Percentiles rank a stretch among this genome's conserved stretches.
phyloP scores from a whole-genome alignment of 2,888 invertebrate species.

The Amiota communis region DNA sequence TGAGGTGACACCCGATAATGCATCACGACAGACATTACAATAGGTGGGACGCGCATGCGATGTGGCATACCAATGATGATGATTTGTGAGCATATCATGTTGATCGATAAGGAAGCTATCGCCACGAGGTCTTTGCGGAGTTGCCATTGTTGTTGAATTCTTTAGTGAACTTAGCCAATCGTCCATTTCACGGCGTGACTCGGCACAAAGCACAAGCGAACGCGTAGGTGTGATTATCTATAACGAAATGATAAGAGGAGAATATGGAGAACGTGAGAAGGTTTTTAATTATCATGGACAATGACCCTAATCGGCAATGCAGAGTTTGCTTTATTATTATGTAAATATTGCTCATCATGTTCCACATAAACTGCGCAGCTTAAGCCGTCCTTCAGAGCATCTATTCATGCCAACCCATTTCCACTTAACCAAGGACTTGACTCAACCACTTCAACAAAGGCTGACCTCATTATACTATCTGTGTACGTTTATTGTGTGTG shows the following conservation, averaged over 20 bases:
- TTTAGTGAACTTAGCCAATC: constrained; percentile 90
- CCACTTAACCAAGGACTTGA: not conserved
- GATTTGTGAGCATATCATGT: constrained; percentile 80
- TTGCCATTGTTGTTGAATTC: constrained; percentile 76
- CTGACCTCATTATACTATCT: constrained; percentile 11
- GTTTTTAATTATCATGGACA: too few relatives aligned
- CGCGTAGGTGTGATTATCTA: constrained; percentile 81
- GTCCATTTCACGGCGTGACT: constrained; percentile 91
- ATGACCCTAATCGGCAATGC: not conserved
- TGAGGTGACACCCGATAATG: constrained; percentile 93
- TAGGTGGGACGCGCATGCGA: constrained; percentile 96
- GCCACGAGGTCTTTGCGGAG: constrained; percentile 67
- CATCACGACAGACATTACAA: constrained; percentile 97
- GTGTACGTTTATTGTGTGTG: not conserved
- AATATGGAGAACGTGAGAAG: too few relatives aligned
- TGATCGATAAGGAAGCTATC: constrained; percentile 77
- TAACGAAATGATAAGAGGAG: not conserved
- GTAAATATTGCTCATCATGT: constrained; percentile 19
- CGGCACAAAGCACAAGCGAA: constrained; percentile 85
- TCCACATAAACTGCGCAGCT: not conserved
- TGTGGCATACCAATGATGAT: constrained; percentile 90
- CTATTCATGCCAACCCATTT: not conserved
- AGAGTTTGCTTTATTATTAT: not conserved
- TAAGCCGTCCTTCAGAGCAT: not conserved
- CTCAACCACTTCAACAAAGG: not conserved